Base-by-base conservation (phyloP, 1,140 invertebrate species). In the Bombus haemorrhoidalis region DNA sequence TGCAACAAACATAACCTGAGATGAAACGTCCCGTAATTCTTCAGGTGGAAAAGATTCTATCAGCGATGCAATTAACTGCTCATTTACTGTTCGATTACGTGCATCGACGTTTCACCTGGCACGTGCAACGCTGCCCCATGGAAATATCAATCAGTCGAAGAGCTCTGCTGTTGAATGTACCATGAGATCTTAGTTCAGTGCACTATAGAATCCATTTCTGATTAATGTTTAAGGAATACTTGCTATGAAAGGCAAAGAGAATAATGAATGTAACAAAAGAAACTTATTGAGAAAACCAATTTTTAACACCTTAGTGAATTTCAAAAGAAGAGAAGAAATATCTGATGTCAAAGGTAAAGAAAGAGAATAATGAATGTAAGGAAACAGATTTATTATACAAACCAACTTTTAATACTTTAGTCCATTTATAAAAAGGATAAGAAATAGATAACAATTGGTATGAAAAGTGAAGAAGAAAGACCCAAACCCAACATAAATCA, bases 11-110 rank as follows among this genome's bases (percentile, higher is more conserved):
- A 25, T 34, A 75, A 53, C 53, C n/a, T 41, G 12, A 25, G n/a
- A 72, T 39, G 28, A 57, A 57, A 75, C 34, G 43, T 75, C 32
- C 22, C 28, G 25, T 41, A 43, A n/a, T 39, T 43, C n/a, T 43
- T 43, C 28, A 73, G 28, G 15, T 15, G 34, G 34, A 53, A 76
- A 76, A 76, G 18, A 8, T n/a, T 34, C 34, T 15, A 59, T 25
- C 47, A 28, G 43, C 22, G 25, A 76, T 37, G 74, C 53, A 59
- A 59, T 76, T 59, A 76, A 34, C 74, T 37, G 15, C 13, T 76
- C 47, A 76, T 76, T 76, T 76, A 76, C 34, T 37, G 22, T 37
- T 59, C 47, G 22, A 76, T 76, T 75, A 75, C 73, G 12, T 28
- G 32, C 32, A 25, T 34, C n/a, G 32, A 18, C 64, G n/a, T 66